A percentile compares a stretch with the other conserved stretches of the same genome.
phyloP scores from a whole-genome alignment of 2,888 invertebrate genomes.

The Leptinotarsa haldemani region DNA sequence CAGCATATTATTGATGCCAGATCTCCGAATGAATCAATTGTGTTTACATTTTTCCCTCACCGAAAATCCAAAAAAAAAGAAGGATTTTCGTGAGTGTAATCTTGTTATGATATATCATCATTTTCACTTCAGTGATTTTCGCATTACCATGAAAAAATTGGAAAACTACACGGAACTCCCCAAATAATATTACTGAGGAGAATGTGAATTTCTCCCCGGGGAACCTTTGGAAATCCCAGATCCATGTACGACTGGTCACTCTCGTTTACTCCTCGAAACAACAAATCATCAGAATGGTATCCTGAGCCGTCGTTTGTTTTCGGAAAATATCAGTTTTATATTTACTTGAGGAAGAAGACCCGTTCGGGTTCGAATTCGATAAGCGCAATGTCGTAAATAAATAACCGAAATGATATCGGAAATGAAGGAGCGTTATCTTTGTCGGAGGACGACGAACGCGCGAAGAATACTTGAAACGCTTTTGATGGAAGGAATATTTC shows the following conservation, averaged over 20 bases:
- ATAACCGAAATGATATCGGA: slow-evolving; percentile 59
- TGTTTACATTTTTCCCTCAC: too few relatives aligned
- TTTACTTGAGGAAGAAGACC: slow-evolving; percentile 42
- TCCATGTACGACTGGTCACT: slow-evolving; percentile 39
- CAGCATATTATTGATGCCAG: too few relatives aligned
- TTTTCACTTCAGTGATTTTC: neutral
- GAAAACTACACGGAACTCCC: neutral
- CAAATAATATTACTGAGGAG: neutral
- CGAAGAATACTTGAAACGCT: slow-evolving; percentile 45
- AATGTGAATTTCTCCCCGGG: slow-evolving; percentile 1
- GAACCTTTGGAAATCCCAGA: slow-evolving; percentile 13
- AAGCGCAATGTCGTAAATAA: slow-evolving; percentile 58
- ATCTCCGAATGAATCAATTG: too few relatives aligned
- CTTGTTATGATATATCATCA: neutral
- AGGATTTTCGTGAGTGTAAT: neutral
- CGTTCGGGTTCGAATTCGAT: slow-evolving; percentile 55
- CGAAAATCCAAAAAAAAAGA: neutral
- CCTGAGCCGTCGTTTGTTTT: slow-evolving; percentile 44
- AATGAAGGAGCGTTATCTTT: slow-evolving; percentile 56
- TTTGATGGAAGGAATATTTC: slow-evolving; percentile 22
- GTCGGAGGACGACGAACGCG: slow-evolving; percentile 48
- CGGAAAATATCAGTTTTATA: slow-evolving; percentile 50
- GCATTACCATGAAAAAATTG: neutral
- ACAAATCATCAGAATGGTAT: slow-evolving; percentile 43
- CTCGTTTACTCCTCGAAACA: slow-evolving; percentile 46